Conservation (phyloP, 2,113 vertebrate genomes). For the Nannobrachium achirus region DNA sequence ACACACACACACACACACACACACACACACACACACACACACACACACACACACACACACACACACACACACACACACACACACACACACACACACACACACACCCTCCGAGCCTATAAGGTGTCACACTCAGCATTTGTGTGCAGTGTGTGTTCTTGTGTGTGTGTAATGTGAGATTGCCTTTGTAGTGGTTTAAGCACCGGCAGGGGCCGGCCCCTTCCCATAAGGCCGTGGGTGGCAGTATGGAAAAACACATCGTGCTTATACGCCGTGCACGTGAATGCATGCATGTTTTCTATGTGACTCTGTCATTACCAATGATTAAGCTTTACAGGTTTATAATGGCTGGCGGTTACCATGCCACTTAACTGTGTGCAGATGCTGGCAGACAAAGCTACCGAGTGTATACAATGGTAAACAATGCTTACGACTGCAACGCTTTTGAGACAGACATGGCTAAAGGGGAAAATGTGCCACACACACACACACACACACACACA, state of each 20-base stretch:
- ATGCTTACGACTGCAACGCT: conserved; percentile 53
- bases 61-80: too few species aligned
- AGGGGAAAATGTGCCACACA: conserved; percentile 1
- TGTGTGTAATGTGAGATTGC: conserved; percentile 71
- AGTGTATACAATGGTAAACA: conserved; percentile 67
- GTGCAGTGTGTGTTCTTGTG: conserved; percentile 1
- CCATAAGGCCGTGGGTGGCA: conserved; percentile 78
- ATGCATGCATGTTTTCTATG: conserved; percentile 68
- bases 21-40: too few species aligned
- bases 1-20: too few species aligned
- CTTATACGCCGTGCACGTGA: conserved; percentile 46
- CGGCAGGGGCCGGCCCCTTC: conserved; percentile 69
- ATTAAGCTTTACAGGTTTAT: conserved; percentile 78
- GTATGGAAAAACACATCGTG: conserved; percentile 62
- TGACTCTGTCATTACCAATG: conserved; percentile 78
- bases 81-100: too few species aligned
- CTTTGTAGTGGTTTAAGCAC: conserved; percentile 75
- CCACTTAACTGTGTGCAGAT: conserved; percentile 83
- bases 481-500: conserved; percentile 17
- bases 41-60: too few species aligned
- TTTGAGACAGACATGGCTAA: conserved; percentile 34
- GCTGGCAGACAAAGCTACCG: conserved; percentile 58
- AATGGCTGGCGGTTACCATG: conserved; percentile 74
- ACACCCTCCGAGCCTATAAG: conserved; percentile 62
- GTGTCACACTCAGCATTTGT: conserved; percentile 79